Conservation (phyloP, 2,797 vertebrate genomes). For the Argentina silus region DNA sequence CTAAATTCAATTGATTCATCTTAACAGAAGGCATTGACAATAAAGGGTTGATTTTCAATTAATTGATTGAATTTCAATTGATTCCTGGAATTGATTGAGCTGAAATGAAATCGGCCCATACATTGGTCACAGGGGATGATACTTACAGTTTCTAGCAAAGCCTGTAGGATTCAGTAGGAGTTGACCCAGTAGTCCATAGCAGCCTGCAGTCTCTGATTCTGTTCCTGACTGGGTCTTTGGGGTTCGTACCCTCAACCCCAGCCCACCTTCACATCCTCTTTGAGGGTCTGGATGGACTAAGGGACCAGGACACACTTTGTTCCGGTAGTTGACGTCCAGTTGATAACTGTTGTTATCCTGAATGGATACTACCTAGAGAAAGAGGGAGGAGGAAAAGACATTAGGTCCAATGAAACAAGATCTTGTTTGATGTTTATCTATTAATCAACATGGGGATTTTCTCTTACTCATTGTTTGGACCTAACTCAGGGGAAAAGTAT, state of each 20-base stretch:
- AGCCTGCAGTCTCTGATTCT: conserved; percentile 35
- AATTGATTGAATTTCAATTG: conserved; percentile 50
- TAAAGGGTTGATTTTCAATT: conserved; percentile 36
- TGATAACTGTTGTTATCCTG: not conserved
- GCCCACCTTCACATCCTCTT: conserved; percentile 55
- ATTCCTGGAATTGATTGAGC: conserved; percentile 32
- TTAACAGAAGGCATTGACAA: conserved; percentile 10
- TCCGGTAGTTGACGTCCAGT: not conserved
- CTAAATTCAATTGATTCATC: conserved; percentile 33
- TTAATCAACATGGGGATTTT: conserved; percentile 3
- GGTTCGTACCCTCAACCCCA: conserved; percentile 33
- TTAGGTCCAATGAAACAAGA: not conserved
- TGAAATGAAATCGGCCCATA: conserved; percentile 25
- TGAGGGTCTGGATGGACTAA: conserved; percentile 30
- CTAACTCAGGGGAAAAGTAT: conserved; percentile 11
- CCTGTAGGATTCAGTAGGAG: conserved; percentile 57
- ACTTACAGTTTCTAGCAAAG: conserved; percentile 67
- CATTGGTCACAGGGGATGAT: conserved; percentile 31
- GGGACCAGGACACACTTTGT: not conserved
- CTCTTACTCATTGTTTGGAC: conserved; percentile 22
- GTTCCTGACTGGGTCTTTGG: conserved; percentile 29
- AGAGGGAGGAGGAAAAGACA: conserved; percentile 9
- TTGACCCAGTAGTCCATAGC: conserved; percentile 64
- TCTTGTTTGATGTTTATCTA: not conserved
- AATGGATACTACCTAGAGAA: conserved; percentile 41